Conservation (phyloP, 2,113 vertebrate genomes). For the Cairina moschata region DNA sequence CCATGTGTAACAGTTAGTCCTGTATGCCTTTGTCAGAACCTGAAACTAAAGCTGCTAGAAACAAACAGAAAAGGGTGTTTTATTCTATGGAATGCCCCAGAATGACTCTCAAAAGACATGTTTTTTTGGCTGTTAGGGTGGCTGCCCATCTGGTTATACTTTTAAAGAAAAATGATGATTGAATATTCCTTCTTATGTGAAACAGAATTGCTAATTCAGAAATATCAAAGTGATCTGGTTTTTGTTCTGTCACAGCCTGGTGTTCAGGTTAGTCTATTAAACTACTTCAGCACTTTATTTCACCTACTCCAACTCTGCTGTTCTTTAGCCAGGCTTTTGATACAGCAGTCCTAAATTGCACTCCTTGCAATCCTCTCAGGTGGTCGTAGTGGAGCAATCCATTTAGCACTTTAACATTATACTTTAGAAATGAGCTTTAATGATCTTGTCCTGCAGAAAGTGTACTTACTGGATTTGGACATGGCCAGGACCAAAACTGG, state of each 20-base stretch:
- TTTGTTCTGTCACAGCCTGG: constrained; percentile 70
- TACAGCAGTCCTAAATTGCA: background rate
- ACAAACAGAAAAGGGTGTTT: constrained; percentile 45
- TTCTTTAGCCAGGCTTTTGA: constrained; percentile 26
- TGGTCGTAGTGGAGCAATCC: background rate
- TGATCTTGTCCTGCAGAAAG: background rate
- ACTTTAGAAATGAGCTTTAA: background rate
- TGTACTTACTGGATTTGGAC: background rate
- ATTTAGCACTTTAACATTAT: background rate
- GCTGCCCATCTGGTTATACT: constrained; percentile 71
- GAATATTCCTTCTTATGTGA: constrained; percentile 65
- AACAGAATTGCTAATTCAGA: constrained; percentile 72
- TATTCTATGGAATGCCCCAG: constrained; percentile 43
- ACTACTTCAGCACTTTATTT: constrained; percentile 58
- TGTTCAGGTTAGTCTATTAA: constrained; percentile 67
- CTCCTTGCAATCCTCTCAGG: background rate
- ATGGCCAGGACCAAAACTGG: background rate
- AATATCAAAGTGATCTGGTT: constrained; percentile 70
- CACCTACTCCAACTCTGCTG: constrained; percentile 4
- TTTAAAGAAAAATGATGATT: constrained; percentile 65
- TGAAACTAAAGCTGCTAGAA: constrained; percentile 52
- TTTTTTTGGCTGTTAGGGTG: constrained; percentile 59
- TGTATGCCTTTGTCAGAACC: constrained; percentile 31
- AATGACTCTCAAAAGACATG: constrained; percentile 55
- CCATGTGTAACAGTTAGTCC: background rate